Evolutionary conservation across 53 echinoderm and acorn worm species (phyloP), one percentile per base, ranked within the genome.

Genomic region (Actinopyga echinites): DNA sequence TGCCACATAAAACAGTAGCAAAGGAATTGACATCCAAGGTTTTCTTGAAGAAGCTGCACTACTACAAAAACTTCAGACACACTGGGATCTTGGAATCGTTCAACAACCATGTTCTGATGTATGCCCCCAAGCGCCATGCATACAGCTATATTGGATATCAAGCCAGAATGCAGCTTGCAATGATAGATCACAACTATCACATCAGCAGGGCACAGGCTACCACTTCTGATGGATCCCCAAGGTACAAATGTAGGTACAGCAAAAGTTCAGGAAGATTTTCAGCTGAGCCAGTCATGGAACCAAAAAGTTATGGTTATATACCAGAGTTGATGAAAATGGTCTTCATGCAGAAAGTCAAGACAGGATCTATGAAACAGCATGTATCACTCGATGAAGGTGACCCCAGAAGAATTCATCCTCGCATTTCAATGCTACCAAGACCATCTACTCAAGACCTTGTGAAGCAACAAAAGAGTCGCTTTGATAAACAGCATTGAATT

Each of bases 101-200:
- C 59, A 79, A 86, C 87, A 56, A 21, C 20, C 66, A 54, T 30
- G 8, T 86, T n/a, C 67, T 86, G 28, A 86, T 86, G 87, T 86
- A 86, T 55, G 66, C 56, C 28, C 42, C 87, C 0, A 86, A 86
- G 58, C 80, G 87, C 8, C 56, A 56, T 26, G 22, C 57, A 11
- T 67, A 55, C 30, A 67, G 54, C 17, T 40, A 24, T 5, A 57
- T 28, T 17, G 87, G 87, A n/a, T 79, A 56, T n/a, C 54, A 37
- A 6, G 34, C 37, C 20, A 57, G 71, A 26, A 57, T 29, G 2
- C 43, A 65, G 20, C 69, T 80, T 5, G 81, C 81, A 2, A 59
- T 38, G 15, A 53, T 86, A 12, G 71, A 86, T 34, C 80, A 79
- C 57, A 79, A 79, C 80, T 58, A 31, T 19, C 75, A 75, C 19